Percentiles rank a stretch among this genome's conserved stretches.
These are phyloP conservation scores for Eudasyphora cyanicolor DNA, from an alignment of 2,888 invertebrate genomes.

Conservation along the genomic window DNA sequence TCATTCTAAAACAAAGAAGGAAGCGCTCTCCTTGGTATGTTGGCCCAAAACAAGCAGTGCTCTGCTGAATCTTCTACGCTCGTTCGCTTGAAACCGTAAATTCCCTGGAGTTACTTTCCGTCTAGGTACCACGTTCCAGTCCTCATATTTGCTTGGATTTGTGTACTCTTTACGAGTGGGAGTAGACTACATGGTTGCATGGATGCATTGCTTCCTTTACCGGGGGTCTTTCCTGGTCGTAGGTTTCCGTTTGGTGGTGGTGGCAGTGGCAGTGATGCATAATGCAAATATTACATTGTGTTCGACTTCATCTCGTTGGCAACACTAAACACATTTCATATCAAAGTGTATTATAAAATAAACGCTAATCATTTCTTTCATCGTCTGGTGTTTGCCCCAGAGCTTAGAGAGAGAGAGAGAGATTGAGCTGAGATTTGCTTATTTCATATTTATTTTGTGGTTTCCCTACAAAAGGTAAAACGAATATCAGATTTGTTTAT, in stretches of 20 bases:
- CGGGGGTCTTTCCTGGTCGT: no score
- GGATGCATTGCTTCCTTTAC: background rate
- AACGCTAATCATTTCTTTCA: slow-evolving; percentile 48
- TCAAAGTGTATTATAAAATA: slow-evolving; percentile 47
- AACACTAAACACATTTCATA: slow-evolving; percentile 30
- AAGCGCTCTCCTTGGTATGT: background rate
- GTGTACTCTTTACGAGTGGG: background rate
- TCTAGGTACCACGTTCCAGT: background rate
- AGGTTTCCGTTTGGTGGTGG: no score
- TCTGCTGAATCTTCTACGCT: background rate
- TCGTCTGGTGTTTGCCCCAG: slow-evolving; percentile 20
- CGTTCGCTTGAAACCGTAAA: background rate
- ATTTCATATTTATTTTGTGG: slow-evolving; percentile 28
- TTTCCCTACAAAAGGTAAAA: slow-evolving; percentile 3
- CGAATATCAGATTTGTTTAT: background rate
- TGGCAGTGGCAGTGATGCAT: background rate
- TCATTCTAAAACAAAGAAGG: background rate
- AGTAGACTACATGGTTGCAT: background rate
- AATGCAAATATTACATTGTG: slow-evolving; percentile 24
- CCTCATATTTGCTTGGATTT: background rate
- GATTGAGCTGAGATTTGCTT: no score
- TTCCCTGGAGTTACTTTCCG: slow-evolving; percentile 43
- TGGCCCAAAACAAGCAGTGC: background rate
- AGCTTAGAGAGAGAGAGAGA: no score
- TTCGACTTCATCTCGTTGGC: background rate